Conservation (phyloP, 1,140 invertebrate genomes). For the Rhyzopertha dominica region DNA sequence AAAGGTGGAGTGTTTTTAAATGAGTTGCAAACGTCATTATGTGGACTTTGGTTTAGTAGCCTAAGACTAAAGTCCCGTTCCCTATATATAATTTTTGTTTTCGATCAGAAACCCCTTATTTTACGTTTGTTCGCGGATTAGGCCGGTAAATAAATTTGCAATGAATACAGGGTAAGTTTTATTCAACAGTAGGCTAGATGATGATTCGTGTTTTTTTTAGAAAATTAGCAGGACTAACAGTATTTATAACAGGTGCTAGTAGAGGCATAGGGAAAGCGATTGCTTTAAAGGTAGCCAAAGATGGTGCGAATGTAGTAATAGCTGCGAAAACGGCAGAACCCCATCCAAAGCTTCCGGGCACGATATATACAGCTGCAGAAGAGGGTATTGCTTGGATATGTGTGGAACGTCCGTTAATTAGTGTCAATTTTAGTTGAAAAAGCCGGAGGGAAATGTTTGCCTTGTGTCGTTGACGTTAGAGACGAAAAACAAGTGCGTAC, state of each 20-base stretch:
- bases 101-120: too few species aligned
- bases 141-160: too few species aligned
- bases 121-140: too few species aligned
- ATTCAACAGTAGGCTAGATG: neutral
- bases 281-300: conserved; percentile 85
- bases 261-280: conserved; percentile 97
- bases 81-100: too few species aligned
- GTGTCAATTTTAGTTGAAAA: conserved; percentile 69
- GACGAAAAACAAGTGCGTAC: conserved; percentile 76
- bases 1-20: too few species aligned
- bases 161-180: conserved; percentile 15
- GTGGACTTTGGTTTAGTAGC: too few species aligned
- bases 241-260: conserved; percentile 96
- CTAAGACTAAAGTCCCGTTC: too few species aligned
- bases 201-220: conserved; percentile 47
- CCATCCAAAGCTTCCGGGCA: conserved; percentile 97
- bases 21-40: too few species aligned
- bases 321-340: conserved; percentile 94
- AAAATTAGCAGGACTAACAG: conserved; percentile 84
- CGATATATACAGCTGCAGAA: conserved; percentile 93
- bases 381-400: conserved; percentile 64
- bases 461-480: conserved; percentile 91
- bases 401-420: neutral
- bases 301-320: conserved; percentile 93
- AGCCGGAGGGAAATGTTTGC: conserved; percentile 83